These are phyloP conservation scores for Coenonympha arcania DNA, from an alignment of 2,888 invertebrate species.

Conservation along the genomic window DNA sequence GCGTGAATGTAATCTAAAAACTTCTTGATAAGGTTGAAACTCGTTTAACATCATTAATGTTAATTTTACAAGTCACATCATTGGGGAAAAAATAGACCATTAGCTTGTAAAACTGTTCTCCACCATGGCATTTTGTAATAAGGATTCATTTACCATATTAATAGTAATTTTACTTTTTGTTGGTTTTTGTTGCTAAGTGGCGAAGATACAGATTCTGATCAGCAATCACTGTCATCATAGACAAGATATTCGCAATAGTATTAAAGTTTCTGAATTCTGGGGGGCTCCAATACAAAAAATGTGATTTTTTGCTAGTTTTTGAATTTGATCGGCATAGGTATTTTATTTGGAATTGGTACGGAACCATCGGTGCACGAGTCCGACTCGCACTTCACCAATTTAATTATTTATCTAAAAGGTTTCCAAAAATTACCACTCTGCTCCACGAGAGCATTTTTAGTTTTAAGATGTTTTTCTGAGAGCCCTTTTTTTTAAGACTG, in stretches of 20 bases:
- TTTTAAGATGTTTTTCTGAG: neutral
- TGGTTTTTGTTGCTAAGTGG: too few species aligned
- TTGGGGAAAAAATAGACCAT: neutral
- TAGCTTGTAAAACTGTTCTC: neutral
- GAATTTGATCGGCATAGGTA: too few species aligned
- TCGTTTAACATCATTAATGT: neutral
- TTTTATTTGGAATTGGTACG: too few species aligned
- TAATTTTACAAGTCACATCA: neutral
- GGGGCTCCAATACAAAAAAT: too few species aligned
- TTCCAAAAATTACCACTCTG: neutral
- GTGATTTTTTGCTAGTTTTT: too few species aligned
- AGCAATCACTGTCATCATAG: too few species aligned
- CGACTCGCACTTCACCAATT: too few species aligned
- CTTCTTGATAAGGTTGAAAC: neutral
- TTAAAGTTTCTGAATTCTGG: too few species aligned
- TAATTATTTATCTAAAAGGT: too few species aligned
- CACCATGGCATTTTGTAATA: neutral
- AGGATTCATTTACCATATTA: neutral
- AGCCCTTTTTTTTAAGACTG: neutral
- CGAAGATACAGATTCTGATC: too few species aligned
- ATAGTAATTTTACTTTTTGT: neutral
- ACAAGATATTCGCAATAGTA: too few species aligned
- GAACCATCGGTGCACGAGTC: too few species aligned
- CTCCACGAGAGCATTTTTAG: neutral
- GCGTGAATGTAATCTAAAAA: neutral